A percentile compares a stretch with the other conserved stretches of the same genome.
Evolutionary conservation across 2,797 vertebrate genomes (phyloP).

Genomic region (Sternotherus odoratus): DNA sequence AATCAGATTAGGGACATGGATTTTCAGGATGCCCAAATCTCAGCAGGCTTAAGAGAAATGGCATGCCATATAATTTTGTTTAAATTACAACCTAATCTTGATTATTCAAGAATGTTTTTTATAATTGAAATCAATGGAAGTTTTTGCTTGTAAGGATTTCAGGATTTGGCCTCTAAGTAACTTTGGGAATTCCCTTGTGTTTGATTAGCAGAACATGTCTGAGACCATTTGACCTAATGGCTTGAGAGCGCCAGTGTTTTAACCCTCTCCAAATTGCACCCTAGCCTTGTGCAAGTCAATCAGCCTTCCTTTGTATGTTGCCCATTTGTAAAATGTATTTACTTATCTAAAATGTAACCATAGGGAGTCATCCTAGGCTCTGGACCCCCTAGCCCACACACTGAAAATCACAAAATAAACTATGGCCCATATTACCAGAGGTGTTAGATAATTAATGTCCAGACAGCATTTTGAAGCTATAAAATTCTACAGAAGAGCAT

Average conservation of each 20-base stretch:
- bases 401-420: not conserved
- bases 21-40: not conserved
- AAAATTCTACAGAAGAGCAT: not conserved
- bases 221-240: not conserved
- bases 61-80: not conserved
- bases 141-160: not conserved
- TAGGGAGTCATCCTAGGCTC: not conserved
- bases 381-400: not conserved
- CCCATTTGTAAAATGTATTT: not conserved
- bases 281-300: not conserved
- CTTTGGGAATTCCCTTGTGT: not conserved
- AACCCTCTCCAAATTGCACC: not conserved
- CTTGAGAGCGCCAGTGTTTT: not conserved
- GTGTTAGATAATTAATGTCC: not conserved
- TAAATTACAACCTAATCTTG: not conserved
- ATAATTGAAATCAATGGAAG: not conserved
- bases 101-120: not conserved
- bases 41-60: not conserved
- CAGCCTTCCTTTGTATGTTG: not conserved
- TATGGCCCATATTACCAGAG: not conserved
- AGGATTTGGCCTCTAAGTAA: not conserved
- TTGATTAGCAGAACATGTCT: not conserved
- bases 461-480: not conserved
- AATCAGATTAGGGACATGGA: rapidly evolving
- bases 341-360: not conserved